A percentile compares a stretch with the other conserved stretches of the same genome.
phyloP scores from a whole-genome alignment of 2,797 vertebrate species.

The Tiaroga cobitis region DNA sequence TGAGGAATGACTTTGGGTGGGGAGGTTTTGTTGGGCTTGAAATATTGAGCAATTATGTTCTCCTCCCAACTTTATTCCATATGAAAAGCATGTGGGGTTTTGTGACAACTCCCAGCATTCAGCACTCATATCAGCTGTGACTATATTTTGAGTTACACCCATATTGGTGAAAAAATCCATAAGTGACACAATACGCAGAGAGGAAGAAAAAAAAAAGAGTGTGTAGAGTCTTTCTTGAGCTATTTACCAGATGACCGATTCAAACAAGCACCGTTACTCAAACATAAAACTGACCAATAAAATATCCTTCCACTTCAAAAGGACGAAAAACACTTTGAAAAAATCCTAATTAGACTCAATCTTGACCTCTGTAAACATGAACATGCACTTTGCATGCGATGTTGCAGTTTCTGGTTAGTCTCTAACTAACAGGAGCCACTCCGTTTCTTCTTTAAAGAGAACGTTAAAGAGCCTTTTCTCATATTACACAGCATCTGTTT shows the following conservation, averaged over 20 bases:
- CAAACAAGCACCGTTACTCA: neutral
- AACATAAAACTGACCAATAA: constrained; percentile 11
- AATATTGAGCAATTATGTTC: constrained; percentile 53
- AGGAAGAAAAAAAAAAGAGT: neutral
- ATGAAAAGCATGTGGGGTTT: constrained; percentile 58
- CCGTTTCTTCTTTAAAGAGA: constrained; percentile 20
- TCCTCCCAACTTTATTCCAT: constrained; percentile 47
- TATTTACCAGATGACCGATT: constrained; percentile 25
- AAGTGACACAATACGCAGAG: neutral
- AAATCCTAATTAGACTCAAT: constrained; percentile 44
- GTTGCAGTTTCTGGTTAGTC: constrained; percentile 21
- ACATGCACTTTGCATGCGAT: constrained; percentile 17
- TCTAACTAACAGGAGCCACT: constrained; percentile 35
- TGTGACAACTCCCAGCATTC: constrained; percentile 53
- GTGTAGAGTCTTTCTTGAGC: neutral
- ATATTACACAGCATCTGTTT: neutral
- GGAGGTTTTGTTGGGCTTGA: constrained; percentile 66
- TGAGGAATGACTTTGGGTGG: constrained; percentile 56
- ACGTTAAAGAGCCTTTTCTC: neutral
- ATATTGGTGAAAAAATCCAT: constrained; percentile 39
- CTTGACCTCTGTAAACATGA: constrained; percentile 40
- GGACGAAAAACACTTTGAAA: constrained; percentile 7
- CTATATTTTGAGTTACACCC: constrained; percentile 48
- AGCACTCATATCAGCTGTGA: constrained; percentile 32
- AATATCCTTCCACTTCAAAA: constrained; percentile 24